These are phyloP conservation scores for Caenorhabditis inopinata DNA, from an alignment of 1,140 invertebrate species.

Conservation along the genomic window DNA sequence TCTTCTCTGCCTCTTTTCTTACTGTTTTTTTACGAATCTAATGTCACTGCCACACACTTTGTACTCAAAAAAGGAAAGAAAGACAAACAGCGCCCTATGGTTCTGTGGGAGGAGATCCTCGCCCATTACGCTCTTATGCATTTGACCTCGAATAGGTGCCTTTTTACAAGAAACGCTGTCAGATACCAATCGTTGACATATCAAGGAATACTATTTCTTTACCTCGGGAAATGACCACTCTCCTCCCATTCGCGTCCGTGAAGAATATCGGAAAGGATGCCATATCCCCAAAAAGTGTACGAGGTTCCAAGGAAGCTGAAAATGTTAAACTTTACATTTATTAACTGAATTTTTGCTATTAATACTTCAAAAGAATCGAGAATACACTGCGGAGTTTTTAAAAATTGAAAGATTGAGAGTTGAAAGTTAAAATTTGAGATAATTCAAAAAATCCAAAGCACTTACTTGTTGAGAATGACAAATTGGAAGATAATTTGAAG, in stretches of 20 bases:
- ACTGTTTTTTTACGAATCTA: background rate
- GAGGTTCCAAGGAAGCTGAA: constrained; percentile 68
- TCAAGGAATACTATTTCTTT: background rate
- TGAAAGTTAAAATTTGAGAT: too few species aligned
- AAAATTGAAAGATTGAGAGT: too few species aligned
- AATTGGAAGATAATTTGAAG: constrained; percentile 69
- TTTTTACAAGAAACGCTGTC: background rate
- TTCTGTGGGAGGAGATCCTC: background rate
- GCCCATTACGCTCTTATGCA: background rate
- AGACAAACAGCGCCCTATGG: background rate
- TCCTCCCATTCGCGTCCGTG: constrained; percentile 67
- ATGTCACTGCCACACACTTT: background rate
- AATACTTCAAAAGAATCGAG: too few species aligned
- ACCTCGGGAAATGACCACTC: constrained; percentile 65
- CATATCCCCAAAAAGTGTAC: constrained; percentile 70
- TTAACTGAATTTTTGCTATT: too few species aligned
- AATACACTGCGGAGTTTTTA: too few species aligned
- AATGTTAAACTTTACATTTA: too few species aligned
- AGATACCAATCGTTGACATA: constrained; percentile 21
- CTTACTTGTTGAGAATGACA: constrained; percentile 67
- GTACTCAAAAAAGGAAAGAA: background rate
- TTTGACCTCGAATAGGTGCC: background rate
- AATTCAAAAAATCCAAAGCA: background rate
- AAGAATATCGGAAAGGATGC: constrained; percentile 68
- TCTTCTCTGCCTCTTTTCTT: background rate